Evolutionary conservation across 2,888 invertebrate genomes (phyloP), one percentile per base, ranked within the genome.

Genomic region (Andricus curvator): DNA sequence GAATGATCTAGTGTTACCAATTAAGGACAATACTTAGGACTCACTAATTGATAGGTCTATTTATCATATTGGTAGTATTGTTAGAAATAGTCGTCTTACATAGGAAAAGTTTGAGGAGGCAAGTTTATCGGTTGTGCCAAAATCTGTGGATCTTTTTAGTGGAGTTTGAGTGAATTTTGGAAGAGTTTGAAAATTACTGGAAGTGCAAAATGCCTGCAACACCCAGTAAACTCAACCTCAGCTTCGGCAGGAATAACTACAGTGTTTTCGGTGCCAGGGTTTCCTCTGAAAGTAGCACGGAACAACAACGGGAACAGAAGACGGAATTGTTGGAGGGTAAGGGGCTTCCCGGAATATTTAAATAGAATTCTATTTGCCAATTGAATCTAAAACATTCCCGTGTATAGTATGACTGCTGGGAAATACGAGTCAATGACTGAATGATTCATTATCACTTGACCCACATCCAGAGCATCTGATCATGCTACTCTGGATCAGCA

Each of bases 291-390:
- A 87, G 88, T 77, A 85, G 86, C 65, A 86, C 87, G 78, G 92
- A 92, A 76, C 91, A 91, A 78, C 92, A 92, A 78, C 87, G 85
- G 77, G 93, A 93, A 82, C 93, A 93, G 85, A 93, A 92, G 88
- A 92, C 92, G 70, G 93, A 93, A 84, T 89, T 93, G 77, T 86
- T 93, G 67, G 92, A 92, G 92, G 93, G 93, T 93, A 92, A 92
- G 92, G 78, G 80, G 22, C 8, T 64, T 56, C 9, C 3, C 56
- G n/a, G n/a, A n/a, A 56, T n/a, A 56, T 56, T 56, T n/a, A 2
- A 51, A 20, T 56, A 56, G 56, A 56, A n/a, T 22, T 56, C 11
- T 22, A 56, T 56, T 56, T 22, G 11, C n/a, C n/a, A 56, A n/a
- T 3, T n/a, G 11, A 56, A 56, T 56, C 11, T 56, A 11, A n/a